Base-by-base conservation (phyloP, 1,140 invertebrate genomes). In the Hypsibius dujardini region DNA sequence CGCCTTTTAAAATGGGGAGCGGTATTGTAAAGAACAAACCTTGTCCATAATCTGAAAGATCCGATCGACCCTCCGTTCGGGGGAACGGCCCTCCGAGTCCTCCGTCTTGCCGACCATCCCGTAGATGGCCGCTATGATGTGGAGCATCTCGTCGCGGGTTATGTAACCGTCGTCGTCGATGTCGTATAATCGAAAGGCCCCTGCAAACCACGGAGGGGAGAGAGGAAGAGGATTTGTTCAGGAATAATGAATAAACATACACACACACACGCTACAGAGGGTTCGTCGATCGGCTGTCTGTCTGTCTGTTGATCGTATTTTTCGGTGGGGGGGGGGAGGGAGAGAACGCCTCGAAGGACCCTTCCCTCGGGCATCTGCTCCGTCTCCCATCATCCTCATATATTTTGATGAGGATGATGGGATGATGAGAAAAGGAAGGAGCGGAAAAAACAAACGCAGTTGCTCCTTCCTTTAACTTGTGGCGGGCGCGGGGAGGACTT, bases 121-220 rank as follows among this genome's bases (percentile, higher is more conserved):
- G 82, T 97, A 98, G 77, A 98, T 98, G 72, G 93, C 92, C 79
- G 96, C 92, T 12, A 98, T 94, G 77, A 98, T 98, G 80, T 94
- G 93, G 78, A 95, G 92, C 94, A 98, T 97, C 81, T 98, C 94
- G 73, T 93, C 89, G 72, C 92, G 84, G 3, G 94, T 97, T 77
- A 98, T 98, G 79, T 90, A 98, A 1, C 94, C 94, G 79, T 97
- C 93, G 79, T 95, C 95, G 82, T 97, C 93, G 46, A 97, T 89
- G 79, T 98, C 94, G 77, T 98, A 98, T 15, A 98, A 83, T 76
- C 90, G 86, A 80, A 97, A 96, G 45, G 92, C 92, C 93, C 93
- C 92, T 97, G 83, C 1, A 74, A 85, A 28, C 28, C 28, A 28
- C 28, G 28, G 28, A 28, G 28, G 28, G 28, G 28, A 28, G 28